phyloP scores from a whole-genome alignment of 2,797 vertebrate genomes.

The Glyptemys insculpta region DNA sequence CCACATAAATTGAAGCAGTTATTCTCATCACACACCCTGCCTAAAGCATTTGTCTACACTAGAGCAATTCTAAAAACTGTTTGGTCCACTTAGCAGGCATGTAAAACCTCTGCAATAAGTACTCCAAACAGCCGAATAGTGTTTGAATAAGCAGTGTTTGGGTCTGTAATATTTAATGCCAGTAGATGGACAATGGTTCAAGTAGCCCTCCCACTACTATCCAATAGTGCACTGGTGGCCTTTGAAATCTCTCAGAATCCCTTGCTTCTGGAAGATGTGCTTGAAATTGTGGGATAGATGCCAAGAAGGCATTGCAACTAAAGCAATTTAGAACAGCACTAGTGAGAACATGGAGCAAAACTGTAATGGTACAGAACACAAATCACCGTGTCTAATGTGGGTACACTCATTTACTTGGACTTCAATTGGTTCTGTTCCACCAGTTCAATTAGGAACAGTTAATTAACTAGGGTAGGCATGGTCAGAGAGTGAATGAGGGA shows the following conservation, averaged over 20 bases:
- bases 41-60: accelerated
- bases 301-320: not conserved
- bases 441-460: not conserved
- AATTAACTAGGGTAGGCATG: not conserved
- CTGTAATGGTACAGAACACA: not conserved
- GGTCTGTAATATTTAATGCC: not conserved
- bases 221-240: not conserved
- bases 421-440: not conserved
- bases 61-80: not conserved
- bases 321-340: not conserved
- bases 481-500: not conserved
- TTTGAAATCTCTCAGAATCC: not conserved
- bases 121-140: not conserved
- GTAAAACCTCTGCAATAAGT: not conserved
- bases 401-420: not conserved
- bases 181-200: not conserved
- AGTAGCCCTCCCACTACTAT: not conserved
- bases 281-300: not conserved
- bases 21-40: accelerated
- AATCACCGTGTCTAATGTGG: not conserved
- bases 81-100: not conserved
- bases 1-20: accelerated
- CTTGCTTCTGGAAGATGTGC: not conserved
- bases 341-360: not conserved
- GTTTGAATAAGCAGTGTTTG: not conserved